A percentile compares a stretch with the other conserved stretches of the same genome.
phyloP scores from a whole-genome alignment of 1,140 invertebrate species.

The Tetragonula clypearis region DNA sequence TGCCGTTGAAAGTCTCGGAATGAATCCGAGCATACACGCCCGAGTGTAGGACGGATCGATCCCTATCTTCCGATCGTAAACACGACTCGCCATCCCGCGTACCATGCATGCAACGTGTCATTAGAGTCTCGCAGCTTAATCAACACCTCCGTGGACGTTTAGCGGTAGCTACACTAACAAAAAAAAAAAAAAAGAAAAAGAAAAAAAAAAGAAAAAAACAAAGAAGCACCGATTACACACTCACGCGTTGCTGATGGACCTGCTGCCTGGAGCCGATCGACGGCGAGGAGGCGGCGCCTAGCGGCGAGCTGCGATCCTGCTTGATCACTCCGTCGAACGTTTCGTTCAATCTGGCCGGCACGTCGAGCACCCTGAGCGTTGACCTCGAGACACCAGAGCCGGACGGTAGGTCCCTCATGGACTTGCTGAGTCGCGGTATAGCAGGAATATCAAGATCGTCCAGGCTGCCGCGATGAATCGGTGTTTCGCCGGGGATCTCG shows the following conservation, averaged over 20 bases:
- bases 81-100: too few relatives aligned
- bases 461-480: slow-evolving; percentile 78
- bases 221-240: slow-evolving; percentile 15
- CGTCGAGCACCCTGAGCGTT: slow-evolving; percentile 65
- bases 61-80: background rate
- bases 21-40: too few relatives aligned
- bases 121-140: slow-evolving; percentile 31
- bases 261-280: slow-evolving; percentile 65
- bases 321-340: slow-evolving; percentile 73
- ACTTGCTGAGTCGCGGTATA: slow-evolving; percentile 73
- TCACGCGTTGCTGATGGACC: slow-evolving; percentile 65
- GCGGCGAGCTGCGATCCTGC: slow-evolving; percentile 65
- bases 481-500: slow-evolving; percentile 71
- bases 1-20: too few relatives aligned
- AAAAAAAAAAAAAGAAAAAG: too few relatives aligned
- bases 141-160: slow-evolving; percentile 14
- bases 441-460: slow-evolving; percentile 83
- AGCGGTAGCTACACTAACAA: background rate
- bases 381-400: slow-evolving; percentile 60
- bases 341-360: slow-evolving; percentile 70
- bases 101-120: background rate
- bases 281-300: slow-evolving; percentile 65
- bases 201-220: background rate
- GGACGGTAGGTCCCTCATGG: slow-evolving; percentile 71
- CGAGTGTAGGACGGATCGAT: too few relatives aligned